Evolutionary conservation across 1,140 invertebrate species (phyloP), one percentile per base, ranked within the genome.

Genomic region (Panulirus ornatus): DNA sequence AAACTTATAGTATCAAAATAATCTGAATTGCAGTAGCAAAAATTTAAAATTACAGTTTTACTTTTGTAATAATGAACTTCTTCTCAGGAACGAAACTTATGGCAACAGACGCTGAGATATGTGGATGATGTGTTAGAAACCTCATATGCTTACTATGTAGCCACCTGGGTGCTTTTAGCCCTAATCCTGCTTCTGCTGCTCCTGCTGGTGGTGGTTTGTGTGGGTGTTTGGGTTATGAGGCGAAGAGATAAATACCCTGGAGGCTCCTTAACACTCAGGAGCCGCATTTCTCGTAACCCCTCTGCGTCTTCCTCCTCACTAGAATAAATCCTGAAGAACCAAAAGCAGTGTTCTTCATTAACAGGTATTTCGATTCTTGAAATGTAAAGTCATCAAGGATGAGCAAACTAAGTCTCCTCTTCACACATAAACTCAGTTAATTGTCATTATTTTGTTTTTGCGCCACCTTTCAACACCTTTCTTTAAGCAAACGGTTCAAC

Each of bases 151-250:
- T 88, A 38, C 40, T 38, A 36, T 36, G 70, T 75, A 58, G n/a
- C 86, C 1, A 88, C 86, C 9, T 88, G 86, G 86, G 66, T 76
- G 30, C 86, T 88, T 11, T 27, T 88, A 76, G 86, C 75, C 19
- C 1, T 88, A 2, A 27, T 81, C n/a, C 3, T 88, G 47, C 30
- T 81, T 16, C 75, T 79, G 19, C 8, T 88, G 75, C 0, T 54
- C 27, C 14, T 51, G 42, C 22, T 58, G 27, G 14, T 79, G 34
- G 86, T 51, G 42, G 47, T 34, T 2, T 83, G 75, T n/a, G 19
- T 51, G 42, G 47, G 76, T 42, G 76, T 84, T 0, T 42, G 81
- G 58, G 30, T 11, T 1, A 30, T 42, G 54, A 63, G 81, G n/a
- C 58, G 81, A 2, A 36, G 54, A 22, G 58, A 84, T 42, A 40